Conservation (phyloP, 2,888 invertebrate species). For the Spicauda simplicius region DNA sequence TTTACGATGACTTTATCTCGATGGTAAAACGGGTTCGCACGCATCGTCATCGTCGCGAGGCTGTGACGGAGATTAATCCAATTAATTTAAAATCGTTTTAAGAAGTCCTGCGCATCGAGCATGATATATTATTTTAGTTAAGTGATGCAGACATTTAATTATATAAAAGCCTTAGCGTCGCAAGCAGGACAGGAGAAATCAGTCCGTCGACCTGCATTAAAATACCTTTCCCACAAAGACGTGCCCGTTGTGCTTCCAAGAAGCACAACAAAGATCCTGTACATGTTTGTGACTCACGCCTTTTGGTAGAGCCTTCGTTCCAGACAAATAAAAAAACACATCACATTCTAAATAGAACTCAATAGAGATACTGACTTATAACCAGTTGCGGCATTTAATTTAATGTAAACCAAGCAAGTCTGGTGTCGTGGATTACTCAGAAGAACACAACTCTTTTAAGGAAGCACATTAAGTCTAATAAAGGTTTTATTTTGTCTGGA, state of each 20-base stretch:
- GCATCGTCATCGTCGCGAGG: neutral
- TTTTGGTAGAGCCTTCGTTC: slow-evolving; percentile 59
- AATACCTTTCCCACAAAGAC: slow-evolving; percentile 78
- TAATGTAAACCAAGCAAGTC: neutral
- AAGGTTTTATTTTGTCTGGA: slow-evolving; percentile 8
- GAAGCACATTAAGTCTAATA: slow-evolving; percentile 1
- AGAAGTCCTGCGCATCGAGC: neutral
- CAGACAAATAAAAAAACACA: slow-evolving; percentile 59
- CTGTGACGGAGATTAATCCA: slow-evolving; percentile 3
- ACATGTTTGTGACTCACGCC: slow-evolving; percentile 72
- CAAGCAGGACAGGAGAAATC: slow-evolving; percentile 71
- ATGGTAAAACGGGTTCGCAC: slow-evolving; percentile 3
- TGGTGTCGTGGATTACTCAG: neutral
- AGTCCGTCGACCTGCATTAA: slow-evolving; percentile 76
- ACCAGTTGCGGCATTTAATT: neutral
- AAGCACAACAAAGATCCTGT: slow-evolving; percentile 83
- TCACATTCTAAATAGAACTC: slow-evolving; percentile 25
- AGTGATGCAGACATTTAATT: slow-evolving; percentile 53
- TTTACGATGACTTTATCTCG: slow-evolving; percentile 8
- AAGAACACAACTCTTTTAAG: neutral
- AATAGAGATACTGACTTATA: slow-evolving; percentile 1
- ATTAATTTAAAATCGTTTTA: slow-evolving; percentile 11
- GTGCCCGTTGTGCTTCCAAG: slow-evolving; percentile 73
- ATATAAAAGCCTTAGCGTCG: slow-evolving; percentile 54
- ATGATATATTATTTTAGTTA: slow-evolving; percentile 3